phyloP scores from a whole-genome alignment of 1,140 invertebrate genomes.

The Listronotus bonariensis region DNA sequence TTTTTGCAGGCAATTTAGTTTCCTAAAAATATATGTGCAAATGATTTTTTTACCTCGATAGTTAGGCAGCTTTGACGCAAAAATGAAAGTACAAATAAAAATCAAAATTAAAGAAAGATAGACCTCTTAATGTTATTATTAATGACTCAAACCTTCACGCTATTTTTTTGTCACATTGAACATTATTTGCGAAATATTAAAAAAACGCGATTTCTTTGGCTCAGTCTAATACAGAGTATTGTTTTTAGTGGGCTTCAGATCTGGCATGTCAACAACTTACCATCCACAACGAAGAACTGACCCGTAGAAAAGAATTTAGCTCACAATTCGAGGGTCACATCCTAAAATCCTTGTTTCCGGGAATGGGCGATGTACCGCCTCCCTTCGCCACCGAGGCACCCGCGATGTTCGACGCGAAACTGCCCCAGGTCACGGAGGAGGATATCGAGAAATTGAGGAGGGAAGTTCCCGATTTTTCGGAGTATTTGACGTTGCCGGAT shows the following conservation, averaged over 20 bases:
- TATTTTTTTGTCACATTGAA: too few relatives aligned
- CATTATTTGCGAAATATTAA: too few relatives aligned
- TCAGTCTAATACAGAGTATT: too few relatives aligned
- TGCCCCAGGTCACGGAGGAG: conserved; percentile 70
- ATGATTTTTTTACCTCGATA: too few relatives aligned
- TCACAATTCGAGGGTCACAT: conserved; percentile 84
- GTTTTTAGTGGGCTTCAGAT: conserved; percentile 72
- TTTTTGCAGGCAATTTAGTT: too few relatives aligned
- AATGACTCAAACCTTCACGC: too few relatives aligned
- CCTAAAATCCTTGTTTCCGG: conserved; percentile 82
- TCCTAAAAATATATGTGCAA: too few relatives aligned
- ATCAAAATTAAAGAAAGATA: too few relatives aligned
- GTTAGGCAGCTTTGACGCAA: too few relatives aligned
- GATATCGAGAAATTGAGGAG: conserved; percentile 71
- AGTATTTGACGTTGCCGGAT: conserved; percentile 60
- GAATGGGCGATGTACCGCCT: conserved; percentile 84
- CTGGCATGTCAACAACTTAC: conserved; percentile 74
- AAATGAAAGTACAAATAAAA: too few relatives aligned
- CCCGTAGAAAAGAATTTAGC: conserved; percentile 72
- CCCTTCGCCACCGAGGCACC: conserved; percentile 82
- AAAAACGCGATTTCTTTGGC: too few relatives aligned
- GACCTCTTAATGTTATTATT: too few relatives aligned
- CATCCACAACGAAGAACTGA: conserved; percentile 78
- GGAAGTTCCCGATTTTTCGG: conserved; percentile 66
- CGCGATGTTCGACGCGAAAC: conserved; percentile 70